Conservation (phyloP, 2,888 invertebrate species). For the Flexamia atlantica region DNA sequence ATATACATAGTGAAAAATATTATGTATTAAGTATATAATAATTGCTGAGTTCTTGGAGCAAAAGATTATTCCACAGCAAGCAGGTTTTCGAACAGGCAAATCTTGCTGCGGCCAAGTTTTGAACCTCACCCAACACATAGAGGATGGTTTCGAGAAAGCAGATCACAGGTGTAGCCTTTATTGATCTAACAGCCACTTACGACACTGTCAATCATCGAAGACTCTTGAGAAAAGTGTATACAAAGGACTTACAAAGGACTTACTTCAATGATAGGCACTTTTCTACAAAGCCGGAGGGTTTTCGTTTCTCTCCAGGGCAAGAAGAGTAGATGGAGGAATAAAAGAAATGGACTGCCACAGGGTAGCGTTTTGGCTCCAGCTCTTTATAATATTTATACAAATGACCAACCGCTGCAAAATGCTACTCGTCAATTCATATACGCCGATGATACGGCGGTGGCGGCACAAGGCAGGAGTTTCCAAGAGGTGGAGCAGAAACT, state of each 20-base stretch:
- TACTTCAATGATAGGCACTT: background rate
- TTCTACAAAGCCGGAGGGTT: slow-evolving; percentile 28
- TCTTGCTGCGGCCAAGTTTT: slow-evolving; percentile 41
- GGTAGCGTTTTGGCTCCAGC: background rate
- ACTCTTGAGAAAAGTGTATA: slow-evolving; percentile 53
- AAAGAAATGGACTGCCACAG: background rate
- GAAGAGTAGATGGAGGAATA: background rate
- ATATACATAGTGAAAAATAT: no score
- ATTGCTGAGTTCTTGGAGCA: no score
- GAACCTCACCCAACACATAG: slow-evolving; percentile 61
- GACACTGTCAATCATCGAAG: slow-evolving; percentile 64
- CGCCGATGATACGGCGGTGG: background rate
- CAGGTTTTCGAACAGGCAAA: background rate
- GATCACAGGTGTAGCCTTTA: slow-evolving; percentile 60
- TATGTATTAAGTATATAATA: no score
- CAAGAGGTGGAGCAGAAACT: background rate
- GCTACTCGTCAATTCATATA: background rate
- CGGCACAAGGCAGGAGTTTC: background rate
- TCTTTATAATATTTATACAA: background rate
- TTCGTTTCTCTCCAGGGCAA: background rate
- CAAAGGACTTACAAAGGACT: background rate
- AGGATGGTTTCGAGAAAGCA: slow-evolving; percentile 61
- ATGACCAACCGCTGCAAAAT: background rate
- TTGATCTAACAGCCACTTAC: slow-evolving; percentile 57
- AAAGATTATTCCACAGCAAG: background rate